phyloP scores from a whole-genome alignment of 2,113 vertebrate species.

The Odontesthes bonariensis region DNA sequence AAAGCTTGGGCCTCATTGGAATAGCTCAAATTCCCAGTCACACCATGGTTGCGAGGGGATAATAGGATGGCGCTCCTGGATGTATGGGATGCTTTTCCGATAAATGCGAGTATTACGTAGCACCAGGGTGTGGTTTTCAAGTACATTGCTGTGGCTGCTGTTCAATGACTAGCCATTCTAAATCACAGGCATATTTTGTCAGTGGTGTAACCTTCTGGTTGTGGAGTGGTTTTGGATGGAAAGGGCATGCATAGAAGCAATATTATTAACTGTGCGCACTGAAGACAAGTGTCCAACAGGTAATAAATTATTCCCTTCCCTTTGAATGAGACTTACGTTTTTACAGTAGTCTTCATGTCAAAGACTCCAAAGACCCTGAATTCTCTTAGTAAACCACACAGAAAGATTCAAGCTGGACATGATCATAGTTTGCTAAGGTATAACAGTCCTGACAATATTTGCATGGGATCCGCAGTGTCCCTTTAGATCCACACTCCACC shows the following conservation, averaged over 20 bases:
- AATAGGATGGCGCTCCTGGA: slow-evolving; percentile 19
- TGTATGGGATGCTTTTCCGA: slow-evolving; percentile 39
- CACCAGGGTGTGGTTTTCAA: slow-evolving; percentile 51
- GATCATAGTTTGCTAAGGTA: slow-evolving; percentile 17
- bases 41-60: slow-evolving; percentile 36
- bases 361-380: background rate
- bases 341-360: background rate
- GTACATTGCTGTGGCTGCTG: slow-evolving; percentile 37
- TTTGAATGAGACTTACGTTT: background rate
- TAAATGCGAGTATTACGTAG: slow-evolving; percentile 45
- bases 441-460: slow-evolving; percentile 40
- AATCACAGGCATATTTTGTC: slow-evolving; percentile 45
- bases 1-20: slow-evolving; percentile 57
- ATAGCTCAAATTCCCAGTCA: slow-evolving; percentile 55
- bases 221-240: slow-evolving; percentile 35
- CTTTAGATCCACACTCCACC: slow-evolving; percentile 37
- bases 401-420: slow-evolving; percentile 2
- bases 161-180: slow-evolving; percentile 40
- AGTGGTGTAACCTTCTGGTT: slow-evolving; percentile 21
- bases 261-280: background rate
- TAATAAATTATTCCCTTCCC: slow-evolving; percentile 15
- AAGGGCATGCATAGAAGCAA: background rate
- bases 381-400: background rate
- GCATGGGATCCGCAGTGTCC: slow-evolving; percentile 20
- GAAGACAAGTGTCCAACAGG: slow-evolving; percentile 15